A percentile compares a stretch with the other conserved stretches of the same genome.
Evolutionary conservation across 2,113 vertebrate species (phyloP).

Genomic region (Coreoperca whiteheadi): DNA sequence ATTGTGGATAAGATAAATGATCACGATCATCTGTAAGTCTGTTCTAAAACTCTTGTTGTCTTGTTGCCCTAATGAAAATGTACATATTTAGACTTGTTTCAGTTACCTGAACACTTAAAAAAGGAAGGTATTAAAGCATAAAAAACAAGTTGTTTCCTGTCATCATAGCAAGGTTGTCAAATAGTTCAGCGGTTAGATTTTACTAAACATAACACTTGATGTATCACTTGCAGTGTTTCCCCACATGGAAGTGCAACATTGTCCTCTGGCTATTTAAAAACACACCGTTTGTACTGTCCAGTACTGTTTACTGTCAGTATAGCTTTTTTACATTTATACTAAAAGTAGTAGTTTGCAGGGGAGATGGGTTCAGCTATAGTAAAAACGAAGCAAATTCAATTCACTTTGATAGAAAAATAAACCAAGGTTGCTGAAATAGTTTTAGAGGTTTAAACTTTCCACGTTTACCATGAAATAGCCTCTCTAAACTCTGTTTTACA

Average conservation of each 20-base stretch:
- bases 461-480: not conserved
- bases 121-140: not conserved
- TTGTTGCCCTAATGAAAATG: not conserved
- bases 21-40: not conserved
- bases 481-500: not conserved
- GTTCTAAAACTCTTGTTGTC: not conserved
- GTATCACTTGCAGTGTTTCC: slow-evolving; percentile 27
- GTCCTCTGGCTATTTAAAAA: slow-evolving; percentile 25
- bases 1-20: not conserved
- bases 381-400: slow-evolving; percentile 7
- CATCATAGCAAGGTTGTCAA: slow-evolving; percentile 1
- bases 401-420: slow-evolving; percentile 13
- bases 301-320: not conserved
- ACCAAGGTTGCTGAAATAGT: not conserved
- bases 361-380: slow-evolving; percentile 1
- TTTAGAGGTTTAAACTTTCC: not conserved
- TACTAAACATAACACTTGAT: slow-evolving; percentile 4
- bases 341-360: slow-evolving; percentile 35
- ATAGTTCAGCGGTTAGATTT: slow-evolving; percentile 17
- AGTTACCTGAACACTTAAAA: not conserved
- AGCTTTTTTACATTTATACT: slow-evolving; percentile 30
- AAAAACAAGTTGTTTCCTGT: not conserved
- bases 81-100: not conserved
- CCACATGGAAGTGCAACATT: slow-evolving; percentile 10
- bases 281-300: not conserved